A percentile compares a stretch with the other conserved stretches of the same genome.
These are phyloP conservation scores for Merodon equestris DNA, from an alignment of 2,888 invertebrate species.

Conservation along the genomic window DNA sequence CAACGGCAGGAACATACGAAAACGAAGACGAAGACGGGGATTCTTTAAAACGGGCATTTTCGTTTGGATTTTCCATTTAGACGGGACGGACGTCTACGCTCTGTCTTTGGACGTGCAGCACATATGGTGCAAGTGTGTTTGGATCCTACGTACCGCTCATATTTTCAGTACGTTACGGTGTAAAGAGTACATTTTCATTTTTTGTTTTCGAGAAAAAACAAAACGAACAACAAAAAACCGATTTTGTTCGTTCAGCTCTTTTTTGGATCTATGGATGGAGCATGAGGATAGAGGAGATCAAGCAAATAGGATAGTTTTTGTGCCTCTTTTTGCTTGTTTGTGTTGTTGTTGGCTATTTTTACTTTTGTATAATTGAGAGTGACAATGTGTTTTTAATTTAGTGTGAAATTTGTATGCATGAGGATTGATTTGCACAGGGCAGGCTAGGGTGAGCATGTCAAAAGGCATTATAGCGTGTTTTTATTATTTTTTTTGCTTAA, in stretches of 20 bases:
- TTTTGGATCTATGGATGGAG: conserved; percentile 52
- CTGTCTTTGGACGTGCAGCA: conserved; percentile 71
- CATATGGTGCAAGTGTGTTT: conserved; percentile 76
- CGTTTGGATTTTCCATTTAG: conserved; percentile 59
- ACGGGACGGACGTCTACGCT: conserved; percentile 7
- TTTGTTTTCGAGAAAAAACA: conserved; percentile 10
- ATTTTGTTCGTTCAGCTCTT: conserved; percentile 1
- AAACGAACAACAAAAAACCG: no score
- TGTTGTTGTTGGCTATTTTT: conserved; percentile 61
- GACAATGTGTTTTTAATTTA: conserved; percentile 79
- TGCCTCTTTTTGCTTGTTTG: conserved; percentile 9
- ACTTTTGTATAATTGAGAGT: conserved; percentile 68
- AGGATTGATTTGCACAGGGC: conserved; percentile 51
- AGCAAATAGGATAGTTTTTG: conserved; percentile 51
- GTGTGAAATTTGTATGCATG: conserved; percentile 57
- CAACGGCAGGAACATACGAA: neutral
- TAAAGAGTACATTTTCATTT: conserved; percentile 28
- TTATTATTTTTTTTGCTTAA: no score
- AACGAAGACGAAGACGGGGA: conserved; percentile 11
- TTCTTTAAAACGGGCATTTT: conserved; percentile 63
- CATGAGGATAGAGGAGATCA: conserved; percentile 65
- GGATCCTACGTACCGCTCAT: conserved; percentile 44
- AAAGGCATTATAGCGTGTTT: no score
- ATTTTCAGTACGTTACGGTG: conserved; percentile 51
- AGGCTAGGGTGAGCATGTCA: conserved; percentile 15